Conservation (phyloP, 2,113 vertebrate species). For the Atrichornis clamosus region DNA sequence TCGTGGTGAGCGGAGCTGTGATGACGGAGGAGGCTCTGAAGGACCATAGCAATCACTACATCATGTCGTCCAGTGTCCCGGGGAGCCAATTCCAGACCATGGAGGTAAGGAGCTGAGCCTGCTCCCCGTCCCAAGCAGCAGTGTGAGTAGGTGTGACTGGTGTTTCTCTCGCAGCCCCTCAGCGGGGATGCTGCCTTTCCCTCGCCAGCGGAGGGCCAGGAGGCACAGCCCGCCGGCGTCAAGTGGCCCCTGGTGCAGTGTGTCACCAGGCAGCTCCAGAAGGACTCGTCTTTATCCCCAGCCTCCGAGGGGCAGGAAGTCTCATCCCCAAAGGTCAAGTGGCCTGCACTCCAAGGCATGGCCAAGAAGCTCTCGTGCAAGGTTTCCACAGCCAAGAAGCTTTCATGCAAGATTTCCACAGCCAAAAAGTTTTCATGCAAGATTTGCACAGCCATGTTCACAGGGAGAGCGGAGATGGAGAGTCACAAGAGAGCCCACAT, state of each 20-base stretch:
- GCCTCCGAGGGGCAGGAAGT: slow-evolving; percentile 42
- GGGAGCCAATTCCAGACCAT: slow-evolving; percentile 81
- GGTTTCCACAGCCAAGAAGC: slow-evolving; percentile 40
- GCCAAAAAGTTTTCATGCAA: slow-evolving; percentile 94
- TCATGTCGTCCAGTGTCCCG: slow-evolving; percentile 71
- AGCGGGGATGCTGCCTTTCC: slow-evolving; percentile 80
- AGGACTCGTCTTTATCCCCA: slow-evolving; percentile 34
- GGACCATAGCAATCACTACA: slow-evolving; percentile 78
- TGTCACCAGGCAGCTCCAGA: slow-evolving; percentile 47
- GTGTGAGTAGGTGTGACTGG: neutral
- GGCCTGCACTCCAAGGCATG: slow-evolving; percentile 20
- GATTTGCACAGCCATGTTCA: slow-evolving; percentile 91
- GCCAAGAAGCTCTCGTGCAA: slow-evolving; percentile 63
- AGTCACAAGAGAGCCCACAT: slow-evolving; percentile 96
- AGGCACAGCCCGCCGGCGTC: slow-evolving; percentile 24
- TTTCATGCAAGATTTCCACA: slow-evolving; percentile 54
- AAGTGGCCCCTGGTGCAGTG: slow-evolving; percentile 73
- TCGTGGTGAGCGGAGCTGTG: slow-evolving; percentile 72
- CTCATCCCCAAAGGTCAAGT: slow-evolving; percentile 30
- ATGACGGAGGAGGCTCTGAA: slow-evolving; percentile 77
- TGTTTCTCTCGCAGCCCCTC: slow-evolving; percentile 64
- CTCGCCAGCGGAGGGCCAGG: slow-evolving; percentile 56
- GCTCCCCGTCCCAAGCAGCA: fast-evolving
- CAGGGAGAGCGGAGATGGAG: slow-evolving; percentile 95
- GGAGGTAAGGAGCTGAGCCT: slow-evolving; percentile 77